Evolutionary conservation across 2,888 invertebrate genomes (phyloP), one percentile per base, ranked within the genome.

Genomic region (Latrodectus elegans): DNA sequence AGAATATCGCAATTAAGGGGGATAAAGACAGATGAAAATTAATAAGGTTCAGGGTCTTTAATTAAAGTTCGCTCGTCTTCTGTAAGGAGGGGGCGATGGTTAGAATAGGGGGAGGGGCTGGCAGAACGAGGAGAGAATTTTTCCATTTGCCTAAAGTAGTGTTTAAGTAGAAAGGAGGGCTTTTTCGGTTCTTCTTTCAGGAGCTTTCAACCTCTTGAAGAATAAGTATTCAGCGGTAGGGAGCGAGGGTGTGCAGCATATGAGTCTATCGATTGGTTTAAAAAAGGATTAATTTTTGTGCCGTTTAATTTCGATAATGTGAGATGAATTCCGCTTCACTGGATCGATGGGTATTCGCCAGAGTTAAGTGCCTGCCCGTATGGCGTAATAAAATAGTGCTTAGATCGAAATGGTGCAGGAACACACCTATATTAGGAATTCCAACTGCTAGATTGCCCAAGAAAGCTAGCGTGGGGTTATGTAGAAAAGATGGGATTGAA

Each of bases 281-380:
- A 86, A 85, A 86, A 86, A 86, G 81, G 86, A 81, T 81, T 86
- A 81, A 86, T 81, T 86, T 86, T 86, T 86, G 86, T 71, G 81
- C 77, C 86, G 81, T 86, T 86, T 86, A 86, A 86, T 86, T 81
- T 86, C 86, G 81, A 81, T 86, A 76, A 81, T 85, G 85, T 60
- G 74, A 52, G 79, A 72, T 65, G 77, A 65, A 55, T 53, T 71
- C 60, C 71, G 64, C 55, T 53, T 53, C 60, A 38, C 70, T 49
- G 71, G 85, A 80, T 85, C 85, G 79, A 85, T 85, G 64, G 49
- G 64, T 52, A 68, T 68, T 67, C 10, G 49, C 49, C 14, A 65
- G 49, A 14, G n/a, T 75, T 75, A 81, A 75, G 83, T 74, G 74
- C 74, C 53, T 26, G 52, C 26, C 60, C 38, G 75, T 52, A 26